These are phyloP conservation scores for Brachyhypopomus gauderio DNA, from an alignment of 2,113 vertebrate species.

Conservation along the genomic window DNA sequence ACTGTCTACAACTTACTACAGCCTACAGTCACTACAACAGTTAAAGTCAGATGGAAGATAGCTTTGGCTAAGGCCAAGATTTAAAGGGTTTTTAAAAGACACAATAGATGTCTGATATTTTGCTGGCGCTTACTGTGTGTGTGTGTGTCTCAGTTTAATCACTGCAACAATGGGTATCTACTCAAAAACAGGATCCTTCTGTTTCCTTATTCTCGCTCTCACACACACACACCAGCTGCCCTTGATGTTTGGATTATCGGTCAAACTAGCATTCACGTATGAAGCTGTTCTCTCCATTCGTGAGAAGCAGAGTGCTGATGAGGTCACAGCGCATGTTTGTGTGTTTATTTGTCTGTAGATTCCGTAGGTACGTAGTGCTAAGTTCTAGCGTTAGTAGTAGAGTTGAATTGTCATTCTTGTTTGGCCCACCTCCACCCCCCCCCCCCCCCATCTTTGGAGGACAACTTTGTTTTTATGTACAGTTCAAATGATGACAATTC, in stretches of 20 bases:
- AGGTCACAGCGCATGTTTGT: too few relatives aligned
- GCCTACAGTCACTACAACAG: not conserved
- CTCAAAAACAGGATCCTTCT: conserved; percentile 78
- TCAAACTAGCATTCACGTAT: not conserved
- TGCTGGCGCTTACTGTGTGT: conserved; percentile 12
- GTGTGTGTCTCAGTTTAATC: conserved; percentile 54
- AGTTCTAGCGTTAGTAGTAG: too few relatives aligned
- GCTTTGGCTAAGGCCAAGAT: conserved; percentile 10
- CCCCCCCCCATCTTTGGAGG: too few relatives aligned
- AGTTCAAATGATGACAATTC: too few relatives aligned
- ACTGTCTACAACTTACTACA: too few relatives aligned
- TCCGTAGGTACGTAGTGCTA: too few relatives aligned
- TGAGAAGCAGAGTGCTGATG: too few relatives aligned
- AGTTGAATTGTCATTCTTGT: too few relatives aligned
- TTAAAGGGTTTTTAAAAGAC: conserved; percentile 20
- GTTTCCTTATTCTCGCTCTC: conserved; percentile 68
- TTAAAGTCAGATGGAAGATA: not conserved
- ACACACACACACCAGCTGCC: conserved; percentile 41
- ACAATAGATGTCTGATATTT: conserved; percentile 22
- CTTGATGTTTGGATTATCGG: not conserved
- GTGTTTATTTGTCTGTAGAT: too few relatives aligned
- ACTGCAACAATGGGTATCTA: conserved; percentile 71
- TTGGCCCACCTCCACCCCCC: too few relatives aligned
- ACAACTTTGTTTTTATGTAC: too few relatives aligned
- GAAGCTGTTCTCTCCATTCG: not conserved